Evolutionary conservation across 1,140 invertebrate genomes (phyloP).

Genomic region (Nephila pilipes): DNA sequence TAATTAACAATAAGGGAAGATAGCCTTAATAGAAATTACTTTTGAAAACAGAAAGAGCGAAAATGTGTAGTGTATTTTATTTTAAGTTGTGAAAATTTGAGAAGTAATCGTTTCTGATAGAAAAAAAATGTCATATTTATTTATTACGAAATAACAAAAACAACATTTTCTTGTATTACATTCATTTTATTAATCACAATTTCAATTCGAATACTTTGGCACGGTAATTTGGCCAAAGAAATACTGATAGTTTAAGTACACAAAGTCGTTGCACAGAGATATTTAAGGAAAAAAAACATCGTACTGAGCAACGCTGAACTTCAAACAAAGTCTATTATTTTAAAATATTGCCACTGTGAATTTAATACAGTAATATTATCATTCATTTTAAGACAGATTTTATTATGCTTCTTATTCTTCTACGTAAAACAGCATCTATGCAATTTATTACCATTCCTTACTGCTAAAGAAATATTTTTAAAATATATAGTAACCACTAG

Average conservation of each 20-base stretch:
- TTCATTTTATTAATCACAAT: constrained; percentile 58
- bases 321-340: constrained; percentile 31
- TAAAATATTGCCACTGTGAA: constrained; percentile 57
- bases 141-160: background rate
- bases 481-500: too few relatives aligned
- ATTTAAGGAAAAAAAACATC: constrained; percentile 62
- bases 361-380: background rate
- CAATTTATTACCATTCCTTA: background rate
- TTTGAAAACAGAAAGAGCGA: too few relatives aligned
- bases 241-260: constrained; percentile 67
- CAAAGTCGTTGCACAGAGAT: constrained; percentile 49
- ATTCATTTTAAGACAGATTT: background rate
- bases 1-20: too few relatives aligned
- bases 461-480: background rate
- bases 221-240: constrained; percentile 48
- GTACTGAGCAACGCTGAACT: constrained; percentile 41
- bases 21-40: too few relatives aligned
- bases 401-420: background rate
- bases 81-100: too few relatives aligned
- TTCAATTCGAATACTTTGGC: constrained; percentile 54
- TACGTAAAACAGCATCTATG: background rate
- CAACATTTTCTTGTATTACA: constrained; percentile 9
- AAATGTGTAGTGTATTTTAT: too few relatives aligned
- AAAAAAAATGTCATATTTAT: background rate
- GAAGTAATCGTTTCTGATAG: background rate